Conservation (phyloP, 2,113 vertebrate species). For the Nipponia nippon region DNA sequence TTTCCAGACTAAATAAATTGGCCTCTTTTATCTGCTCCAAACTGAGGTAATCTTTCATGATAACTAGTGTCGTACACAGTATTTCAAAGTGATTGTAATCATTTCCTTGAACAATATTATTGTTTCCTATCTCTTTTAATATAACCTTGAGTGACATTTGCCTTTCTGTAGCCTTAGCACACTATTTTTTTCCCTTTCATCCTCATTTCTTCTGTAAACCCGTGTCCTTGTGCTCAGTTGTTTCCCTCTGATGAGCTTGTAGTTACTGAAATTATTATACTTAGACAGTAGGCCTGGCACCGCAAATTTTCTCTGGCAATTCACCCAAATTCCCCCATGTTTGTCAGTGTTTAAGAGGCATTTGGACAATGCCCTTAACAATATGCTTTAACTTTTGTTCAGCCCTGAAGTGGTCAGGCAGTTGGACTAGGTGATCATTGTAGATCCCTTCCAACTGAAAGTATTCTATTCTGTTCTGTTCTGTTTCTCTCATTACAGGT, state of each 20-base stretch:
- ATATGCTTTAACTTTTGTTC: background rate
- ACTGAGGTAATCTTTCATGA: background rate
- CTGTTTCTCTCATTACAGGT: background rate
- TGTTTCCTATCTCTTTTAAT: background rate
- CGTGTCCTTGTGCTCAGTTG: background rate
- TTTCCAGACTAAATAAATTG: background rate
- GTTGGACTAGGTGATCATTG: background rate
- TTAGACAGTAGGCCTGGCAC: background rate
- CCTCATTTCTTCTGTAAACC: background rate
- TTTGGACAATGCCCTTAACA: background rate
- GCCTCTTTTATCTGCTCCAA: background rate
- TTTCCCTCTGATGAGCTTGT: background rate
- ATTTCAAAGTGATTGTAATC: background rate
- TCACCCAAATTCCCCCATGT: background rate
- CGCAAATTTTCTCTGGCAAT: background rate
- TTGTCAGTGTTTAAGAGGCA: background rate
- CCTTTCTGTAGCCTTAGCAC: background rate
- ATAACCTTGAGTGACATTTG: background rate
- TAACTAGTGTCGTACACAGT: background rate
- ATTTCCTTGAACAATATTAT: background rate
- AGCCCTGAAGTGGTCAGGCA: background rate
- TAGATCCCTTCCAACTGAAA: background rate
- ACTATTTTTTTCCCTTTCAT: background rate
- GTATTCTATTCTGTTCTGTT: background rate
- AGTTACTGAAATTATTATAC: background rate